phyloP scores from a whole-genome alignment of 2,113 vertebrate species.

The Mastomys coucha region DNA sequence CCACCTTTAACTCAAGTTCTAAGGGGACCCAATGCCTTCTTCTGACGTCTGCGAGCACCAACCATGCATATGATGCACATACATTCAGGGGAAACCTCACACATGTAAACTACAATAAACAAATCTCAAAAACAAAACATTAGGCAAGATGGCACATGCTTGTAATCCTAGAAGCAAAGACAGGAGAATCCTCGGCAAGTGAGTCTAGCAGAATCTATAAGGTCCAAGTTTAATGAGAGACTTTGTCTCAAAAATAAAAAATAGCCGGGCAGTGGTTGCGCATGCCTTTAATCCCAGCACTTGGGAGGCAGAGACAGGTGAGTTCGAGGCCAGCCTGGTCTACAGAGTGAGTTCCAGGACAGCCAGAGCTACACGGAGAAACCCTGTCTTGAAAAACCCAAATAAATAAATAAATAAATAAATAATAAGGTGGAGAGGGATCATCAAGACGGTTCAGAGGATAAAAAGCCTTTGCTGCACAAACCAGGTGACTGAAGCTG shows the following conservation, averaged over 20 bases:
- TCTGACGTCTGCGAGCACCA: neutral
- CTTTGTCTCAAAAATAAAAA: neutral
- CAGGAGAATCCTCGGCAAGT: neutral
- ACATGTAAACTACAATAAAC: neutral
- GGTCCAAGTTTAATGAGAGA: neutral
- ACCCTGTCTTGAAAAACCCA: too few relatives aligned
- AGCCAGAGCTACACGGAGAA: too few relatives aligned
- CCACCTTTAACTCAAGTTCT: neutral
- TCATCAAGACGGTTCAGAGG: neutral
- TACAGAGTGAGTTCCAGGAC: too few relatives aligned
- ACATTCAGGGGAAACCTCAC: neutral
- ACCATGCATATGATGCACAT: neutral
- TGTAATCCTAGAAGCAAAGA: neutral
- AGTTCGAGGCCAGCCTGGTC: too few relatives aligned
- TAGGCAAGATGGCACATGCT: neutral
- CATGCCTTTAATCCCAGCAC: too few relatives aligned
- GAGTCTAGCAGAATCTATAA: neutral
- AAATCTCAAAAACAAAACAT: neutral
- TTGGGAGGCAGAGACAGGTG: too few relatives aligned
- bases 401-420: too few relatives aligned
- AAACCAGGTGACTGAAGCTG: neutral
- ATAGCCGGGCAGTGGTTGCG: too few relatives aligned
- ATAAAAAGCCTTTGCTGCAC: neutral
- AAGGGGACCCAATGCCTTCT: neutral
- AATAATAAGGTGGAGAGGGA: neutral